These are phyloP conservation scores for Pardosa pseudoannulata DNA, from an alignment of 2,888 invertebrate species.

Conservation along the genomic window DNA sequence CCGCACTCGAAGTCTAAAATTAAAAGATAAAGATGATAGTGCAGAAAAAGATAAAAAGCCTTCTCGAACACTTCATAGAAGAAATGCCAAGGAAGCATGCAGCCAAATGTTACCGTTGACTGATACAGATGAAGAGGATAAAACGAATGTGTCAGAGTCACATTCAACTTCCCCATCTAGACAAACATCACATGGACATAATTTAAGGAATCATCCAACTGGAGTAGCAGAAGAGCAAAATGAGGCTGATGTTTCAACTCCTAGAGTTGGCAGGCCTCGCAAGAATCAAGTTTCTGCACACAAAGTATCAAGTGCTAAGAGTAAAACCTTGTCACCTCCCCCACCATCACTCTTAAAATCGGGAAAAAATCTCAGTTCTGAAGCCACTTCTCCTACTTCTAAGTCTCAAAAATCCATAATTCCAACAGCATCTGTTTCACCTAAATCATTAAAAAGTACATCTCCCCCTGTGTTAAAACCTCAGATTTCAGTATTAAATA, in stretches of 20 bases:
- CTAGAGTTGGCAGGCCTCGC: conserved; percentile 41
- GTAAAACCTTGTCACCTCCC: conserved; percentile 50
- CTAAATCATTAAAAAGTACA: conserved; percentile 49
- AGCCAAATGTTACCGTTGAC: conserved; percentile 29
- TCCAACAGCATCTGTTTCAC: conserved; percentile 5
- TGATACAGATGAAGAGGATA: conserved; percentile 61
- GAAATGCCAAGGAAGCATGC: conserved; percentile 41
- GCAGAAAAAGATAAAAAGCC: conserved; percentile 41
- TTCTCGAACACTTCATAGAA: conserved; percentile 28
- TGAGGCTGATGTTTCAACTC: not conserved
- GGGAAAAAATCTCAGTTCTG: conserved; percentile 19
- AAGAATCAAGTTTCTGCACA: conserved; percentile 14
- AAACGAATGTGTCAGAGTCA: not conserved
- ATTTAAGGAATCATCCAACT: conserved; percentile 43
- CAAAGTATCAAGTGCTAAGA: conserved; percentile 7
- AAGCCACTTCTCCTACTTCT: not conserved
- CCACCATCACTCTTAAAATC: conserved; percentile 61
- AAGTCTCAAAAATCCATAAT: conserved; percentile 14
- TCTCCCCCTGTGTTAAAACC: conserved; percentile 73
- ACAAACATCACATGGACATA: conserved; percentile 38
- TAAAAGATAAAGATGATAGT: conserved; percentile 33
- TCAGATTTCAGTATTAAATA: conserved; percentile 42
- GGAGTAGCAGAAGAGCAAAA: conserved; percentile 32
- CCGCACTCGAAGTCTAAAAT: conserved; percentile 19
- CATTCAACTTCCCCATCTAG: conserved; percentile 20